Evolutionary conservation across 2,797 vertebrate species (phyloP).

Genomic region (Hoplostethus atlanticus): DNA sequence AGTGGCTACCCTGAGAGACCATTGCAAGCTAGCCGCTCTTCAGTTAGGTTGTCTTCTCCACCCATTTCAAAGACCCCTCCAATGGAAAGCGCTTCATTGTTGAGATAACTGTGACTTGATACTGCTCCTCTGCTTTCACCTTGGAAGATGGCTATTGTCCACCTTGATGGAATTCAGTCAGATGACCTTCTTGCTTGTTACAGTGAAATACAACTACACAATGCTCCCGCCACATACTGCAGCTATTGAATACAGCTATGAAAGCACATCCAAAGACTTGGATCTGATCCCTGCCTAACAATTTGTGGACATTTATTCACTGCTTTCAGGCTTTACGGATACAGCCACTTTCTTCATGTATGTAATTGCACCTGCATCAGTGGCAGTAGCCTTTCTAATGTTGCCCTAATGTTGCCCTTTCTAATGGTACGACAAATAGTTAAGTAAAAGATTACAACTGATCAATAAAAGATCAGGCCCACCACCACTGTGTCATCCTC

Average conservation of each 20-base stretch:
- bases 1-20: conserved; percentile 33
- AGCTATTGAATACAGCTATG: conserved; percentile 36
- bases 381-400: conserved; percentile 24
- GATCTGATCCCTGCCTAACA: conserved; percentile 30
- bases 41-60: conserved; percentile 49
- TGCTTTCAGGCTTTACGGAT: conserved; percentile 41
- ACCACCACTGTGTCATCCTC: no score
- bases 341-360: conserved; percentile 20
- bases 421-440: conserved; percentile 23
- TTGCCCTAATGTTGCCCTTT: conserved; percentile 30
- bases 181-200: conserved; percentile 42
- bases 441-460: conserved; percentile 49
- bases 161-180: conserved; percentile 35
- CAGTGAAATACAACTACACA: conserved; percentile 14
- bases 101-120: conserved; percentile 44
- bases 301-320: conserved; percentile 26
- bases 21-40: conserved; percentile 18
- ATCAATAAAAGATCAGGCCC: no score
- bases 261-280: conserved; percentile 22
- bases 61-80: conserved; percentile 45
- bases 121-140: conserved; percentile 29
- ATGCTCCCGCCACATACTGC: conserved; percentile 28
- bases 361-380: conserved; percentile 27
- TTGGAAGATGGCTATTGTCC: conserved; percentile 43
- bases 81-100: conserved; percentile 33